Evolutionary conservation across 2,797 vertebrate genomes (phyloP), one percentile per base, ranked within the genome.

Genomic region (Chiropotes sagulatus): DNA sequence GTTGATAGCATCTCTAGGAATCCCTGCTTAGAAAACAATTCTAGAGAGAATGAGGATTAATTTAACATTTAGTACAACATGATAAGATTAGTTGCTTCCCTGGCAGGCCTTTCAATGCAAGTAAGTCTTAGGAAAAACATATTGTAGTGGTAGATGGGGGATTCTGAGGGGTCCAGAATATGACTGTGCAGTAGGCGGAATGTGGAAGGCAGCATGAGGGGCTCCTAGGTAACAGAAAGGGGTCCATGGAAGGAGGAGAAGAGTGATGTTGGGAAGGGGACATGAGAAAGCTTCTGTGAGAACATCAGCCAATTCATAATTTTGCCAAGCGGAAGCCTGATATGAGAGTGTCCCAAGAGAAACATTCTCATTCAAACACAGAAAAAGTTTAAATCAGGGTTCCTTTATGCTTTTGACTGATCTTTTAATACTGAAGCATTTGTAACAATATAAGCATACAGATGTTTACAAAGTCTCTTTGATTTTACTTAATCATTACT

Each of bases 401-500:
- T 81, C 48, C 28, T 92, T 44, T 50, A 26, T 88, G 61, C 36
- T 94, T 93, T 75, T 46, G 67, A 52, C 61, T 70, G 44, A 82
- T 76, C 28, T 81, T 92, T 91, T 52, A 36, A 58, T 94, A 78
- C 52, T 83, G 64, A 89, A 93, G 39, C 22, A 73, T 72, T 80
- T 90, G 44, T 93, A 48, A 44, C 70, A 87, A 28, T 96, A 79
- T 91, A 96, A 70, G 4, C 33, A 86, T 20, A 58, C 6, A 78
- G 61, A 30, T 46, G 85, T 96, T 97, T 61, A 52, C 57, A 93
- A 91, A 64, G 48, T 46, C 70, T 50, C 22, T 97, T 93, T 73
- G 75, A 90, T 90, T 96, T 96, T 93, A 57, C 81, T 90, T 93
- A 82, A 87, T 92, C 50, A 52, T 80, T 48, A 44, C 80, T 67